Percentiles rank a stretch among this genome's conserved stretches.
Evolutionary conservation across 2,888 invertebrate species (phyloP).

Genomic region (Machimus atricapillus): DNA sequence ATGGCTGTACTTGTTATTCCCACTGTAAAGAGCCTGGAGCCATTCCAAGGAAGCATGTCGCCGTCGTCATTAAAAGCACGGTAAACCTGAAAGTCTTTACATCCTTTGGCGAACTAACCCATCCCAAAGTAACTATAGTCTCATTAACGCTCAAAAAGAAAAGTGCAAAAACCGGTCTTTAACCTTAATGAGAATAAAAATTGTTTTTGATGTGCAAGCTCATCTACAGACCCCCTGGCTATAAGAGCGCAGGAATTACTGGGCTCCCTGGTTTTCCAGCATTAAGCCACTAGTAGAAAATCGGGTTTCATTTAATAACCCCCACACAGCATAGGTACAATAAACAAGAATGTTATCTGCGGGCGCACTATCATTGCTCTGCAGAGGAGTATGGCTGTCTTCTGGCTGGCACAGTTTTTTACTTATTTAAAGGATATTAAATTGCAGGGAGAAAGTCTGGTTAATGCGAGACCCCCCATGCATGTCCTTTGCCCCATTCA

Average conservation of each 20-base stretch:
- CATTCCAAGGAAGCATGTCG: conserved; percentile 39
- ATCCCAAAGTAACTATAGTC: conserved; percentile 39
- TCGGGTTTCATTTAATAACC: conserved; percentile 20
- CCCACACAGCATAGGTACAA: background rate
- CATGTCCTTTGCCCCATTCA: background rate
- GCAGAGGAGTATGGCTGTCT: background rate
- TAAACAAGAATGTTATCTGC: conserved; percentile 12
- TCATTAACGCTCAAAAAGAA: conserved; percentile 42
- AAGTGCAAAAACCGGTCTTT: conserved; percentile 42
- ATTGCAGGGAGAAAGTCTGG: background rate
- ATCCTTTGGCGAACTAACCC: conserved; percentile 13
- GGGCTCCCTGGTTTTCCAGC: background rate
- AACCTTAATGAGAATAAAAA: conserved; percentile 47
- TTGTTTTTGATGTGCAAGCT: conserved; percentile 46
- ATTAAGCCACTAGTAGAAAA: background rate
- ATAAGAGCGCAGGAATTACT: background rate
- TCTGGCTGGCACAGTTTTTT: background rate
- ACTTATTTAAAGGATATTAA: conserved; percentile 30
- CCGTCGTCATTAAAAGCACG: conserved; percentile 32
- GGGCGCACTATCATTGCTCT: background rate
- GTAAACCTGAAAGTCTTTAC: conserved; percentile 33
- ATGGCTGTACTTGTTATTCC: conserved; percentile 41
- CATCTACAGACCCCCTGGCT: conserved; percentile 33
- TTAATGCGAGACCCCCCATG: background rate
- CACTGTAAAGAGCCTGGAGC: conserved; percentile 23